Evolutionary conservation across 1,140 invertebrate species (phyloP).

Genomic region (Protaetia brevitarsis): DNA sequence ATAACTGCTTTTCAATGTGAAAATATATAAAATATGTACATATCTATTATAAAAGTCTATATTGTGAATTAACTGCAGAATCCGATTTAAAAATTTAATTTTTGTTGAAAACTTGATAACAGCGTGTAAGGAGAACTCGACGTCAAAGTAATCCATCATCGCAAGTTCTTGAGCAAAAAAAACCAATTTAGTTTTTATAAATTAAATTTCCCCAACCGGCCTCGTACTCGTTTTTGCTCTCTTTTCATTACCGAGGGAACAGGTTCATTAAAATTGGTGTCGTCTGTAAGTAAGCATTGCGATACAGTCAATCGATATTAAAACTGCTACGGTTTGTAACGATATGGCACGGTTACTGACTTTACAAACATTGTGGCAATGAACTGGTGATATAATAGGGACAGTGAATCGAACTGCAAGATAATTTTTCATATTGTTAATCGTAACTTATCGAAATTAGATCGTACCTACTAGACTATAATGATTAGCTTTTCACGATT

Average conservation of each 20-base stretch:
- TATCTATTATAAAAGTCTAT: too few species aligned
- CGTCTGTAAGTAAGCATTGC: neutral
- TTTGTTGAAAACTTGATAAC: too few species aligned
- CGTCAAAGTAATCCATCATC: neutral
- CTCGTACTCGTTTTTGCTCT: neutral
- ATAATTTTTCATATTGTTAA: too few species aligned
- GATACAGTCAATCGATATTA: conserved; percentile 1
- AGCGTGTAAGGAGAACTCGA: too few species aligned
- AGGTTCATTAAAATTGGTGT: conserved; percentile 14
- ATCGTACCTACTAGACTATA: too few species aligned
- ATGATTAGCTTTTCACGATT: too few species aligned
- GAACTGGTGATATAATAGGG: neutral
- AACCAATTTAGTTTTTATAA: conserved; percentile 11
- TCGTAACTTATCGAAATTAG: too few species aligned
- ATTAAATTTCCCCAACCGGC: neutral
- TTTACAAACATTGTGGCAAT: conserved; percentile 15
- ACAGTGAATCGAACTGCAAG: too few species aligned
- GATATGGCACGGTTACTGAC: conserved; percentile 3
- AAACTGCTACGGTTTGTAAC: neutral
- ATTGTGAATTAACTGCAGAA: too few species aligned
- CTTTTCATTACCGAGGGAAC: neutral
- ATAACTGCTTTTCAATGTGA: too few species aligned
- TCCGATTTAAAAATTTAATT: too few species aligned
- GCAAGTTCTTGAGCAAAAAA: neutral
- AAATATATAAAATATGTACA: too few species aligned